Base-by-base conservation (phyloP, 2,797 vertebrate species). In the Halcyon smyrnensis region DNA sequence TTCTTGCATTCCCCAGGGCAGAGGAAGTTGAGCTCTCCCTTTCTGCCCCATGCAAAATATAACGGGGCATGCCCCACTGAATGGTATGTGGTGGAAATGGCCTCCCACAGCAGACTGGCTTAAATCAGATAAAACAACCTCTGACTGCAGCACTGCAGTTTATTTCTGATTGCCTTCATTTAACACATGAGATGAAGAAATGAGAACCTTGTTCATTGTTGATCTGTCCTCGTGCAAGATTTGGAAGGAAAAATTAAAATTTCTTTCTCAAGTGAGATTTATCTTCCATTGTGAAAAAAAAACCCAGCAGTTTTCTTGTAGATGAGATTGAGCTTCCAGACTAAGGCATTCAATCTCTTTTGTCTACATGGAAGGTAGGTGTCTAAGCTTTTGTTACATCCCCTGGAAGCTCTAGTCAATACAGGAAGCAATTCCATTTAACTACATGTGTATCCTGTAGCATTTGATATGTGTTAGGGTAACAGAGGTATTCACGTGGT, bases 21-120 rank as follows among this genome's bases (percentile, higher is more conserved):
- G 30, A 5, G 68, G 32, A 23, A 63, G 12, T 7, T 53, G 32
- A 64, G 14, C 5, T 84, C 13, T 73, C 12, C 15, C 9, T 84
- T 83, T 82, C 59, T 75, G 8, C 8, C 16, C 15, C 5, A 6
- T 6, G 28, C 20, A 39, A 32, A 1, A 2, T 24, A 14, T 7
- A 48, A 34, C 8, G 21, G 11, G 24, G 19, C 10, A 12, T 20
- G 9, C 7, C 28, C 18, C 32, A 45, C 10, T 32, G 11, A 6
- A 1, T 11, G 25, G 7, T 12, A 14, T 1, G 0, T 18, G 34
- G 30, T 7, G 11, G 13, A 57, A 41, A 6, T 23, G 23, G 18
- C 4, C 8, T 60, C 14, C 48, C 11, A 24, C 2, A 25, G 16
- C 0, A 1, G 36, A 27, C 7, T 67, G n/a, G 23, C 37, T 60